These are phyloP conservation scores for Papilio polytes DNA, from an alignment of 1,140 invertebrate genomes.

Conservation along the genomic window DNA sequence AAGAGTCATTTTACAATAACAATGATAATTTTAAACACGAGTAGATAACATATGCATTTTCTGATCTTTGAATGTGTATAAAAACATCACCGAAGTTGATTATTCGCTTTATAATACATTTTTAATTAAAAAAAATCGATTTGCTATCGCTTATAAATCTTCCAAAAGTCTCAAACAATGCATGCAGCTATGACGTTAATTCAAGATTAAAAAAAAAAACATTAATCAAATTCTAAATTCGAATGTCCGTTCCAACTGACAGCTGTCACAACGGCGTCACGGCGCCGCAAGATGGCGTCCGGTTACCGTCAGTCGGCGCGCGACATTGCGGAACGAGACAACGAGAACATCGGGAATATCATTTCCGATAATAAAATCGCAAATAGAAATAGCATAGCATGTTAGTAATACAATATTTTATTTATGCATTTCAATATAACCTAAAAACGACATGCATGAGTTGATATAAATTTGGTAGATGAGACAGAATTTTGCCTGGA, in stretches of 20 bases:
- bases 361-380: slow-evolving; percentile 57
- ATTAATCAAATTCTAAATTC: slow-evolving; percentile 66
- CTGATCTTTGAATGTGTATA: no score
- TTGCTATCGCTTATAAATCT: no score
- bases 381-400: slow-evolving; percentile 45
- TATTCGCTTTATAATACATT: no score
- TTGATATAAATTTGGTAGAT: no score
- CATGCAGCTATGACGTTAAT: slow-evolving; percentile 61
- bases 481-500: no score
- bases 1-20: neutral
- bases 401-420: no score
- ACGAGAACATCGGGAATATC: slow-evolving; percentile 50
- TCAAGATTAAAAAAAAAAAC: slow-evolving; percentile 59
- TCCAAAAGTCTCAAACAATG: neutral
- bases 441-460: no score
- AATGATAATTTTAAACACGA: no score
- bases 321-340: slow-evolving; percentile 51
- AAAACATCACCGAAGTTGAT: no score
- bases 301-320: slow-evolving; percentile 56
- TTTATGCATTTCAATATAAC: no score
- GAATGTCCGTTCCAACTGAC: slow-evolving; percentile 60
- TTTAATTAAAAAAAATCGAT: no score
- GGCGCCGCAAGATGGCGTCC: slow-evolving; percentile 59
- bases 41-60: no score
- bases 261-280: slow-evolving; percentile 61